Evolutionary conservation across 1,140 invertebrate genomes (phyloP).

Genomic region (Drosophila serrata): DNA sequence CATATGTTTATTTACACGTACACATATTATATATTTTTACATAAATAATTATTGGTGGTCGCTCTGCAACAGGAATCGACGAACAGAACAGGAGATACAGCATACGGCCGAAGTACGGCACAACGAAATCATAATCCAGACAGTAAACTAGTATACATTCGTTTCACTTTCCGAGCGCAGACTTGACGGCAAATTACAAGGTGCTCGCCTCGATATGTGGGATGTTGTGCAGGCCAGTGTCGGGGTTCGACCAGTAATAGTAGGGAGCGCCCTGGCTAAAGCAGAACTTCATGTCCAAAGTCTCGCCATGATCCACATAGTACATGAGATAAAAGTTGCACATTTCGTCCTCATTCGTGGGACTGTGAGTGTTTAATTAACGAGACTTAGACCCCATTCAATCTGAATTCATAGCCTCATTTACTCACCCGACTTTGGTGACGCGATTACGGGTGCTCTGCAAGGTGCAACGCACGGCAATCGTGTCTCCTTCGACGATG

Average conservation of each 20-base stretch:
- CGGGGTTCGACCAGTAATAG: constrained; percentile 91
- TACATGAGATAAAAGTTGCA: constrained; percentile 99
- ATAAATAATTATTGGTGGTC: constrained; percentile 56
- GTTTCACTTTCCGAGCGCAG: constrained; percentile 40
- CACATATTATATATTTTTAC: constrained; percentile 48
- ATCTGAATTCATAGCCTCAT: too few relatives aligned
- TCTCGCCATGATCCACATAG: constrained; percentile 94
- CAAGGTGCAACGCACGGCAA: constrained; percentile 97
- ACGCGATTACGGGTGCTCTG: constrained; percentile 88
- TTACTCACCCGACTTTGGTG: constrained; percentile 91
- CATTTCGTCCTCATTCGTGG: constrained; percentile 98
- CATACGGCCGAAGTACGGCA: constrained; percentile 66
- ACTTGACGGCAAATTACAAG: constrained; percentile 75
- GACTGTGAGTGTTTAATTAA: constrained; percentile 85
- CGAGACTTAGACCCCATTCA: background rate
- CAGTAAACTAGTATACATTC: constrained; percentile 73
- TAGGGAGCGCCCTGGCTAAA: constrained; percentile 93
- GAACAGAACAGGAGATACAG: constrained; percentile 61
- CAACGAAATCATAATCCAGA: constrained; percentile 56
- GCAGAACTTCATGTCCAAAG: constrained; percentile 94
- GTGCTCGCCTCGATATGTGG: constrained; percentile 90
- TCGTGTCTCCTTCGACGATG: constrained; percentile 89
- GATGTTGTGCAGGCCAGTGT: constrained; percentile 90
- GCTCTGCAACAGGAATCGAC: constrained; percentile 40
- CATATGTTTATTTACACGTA: constrained; percentile 62